Evolutionary conservation across 2,888 invertebrate genomes (phyloP), one percentile per base, ranked within the genome.

Genomic region (Galeopsomyia nigrocyanea): DNA sequence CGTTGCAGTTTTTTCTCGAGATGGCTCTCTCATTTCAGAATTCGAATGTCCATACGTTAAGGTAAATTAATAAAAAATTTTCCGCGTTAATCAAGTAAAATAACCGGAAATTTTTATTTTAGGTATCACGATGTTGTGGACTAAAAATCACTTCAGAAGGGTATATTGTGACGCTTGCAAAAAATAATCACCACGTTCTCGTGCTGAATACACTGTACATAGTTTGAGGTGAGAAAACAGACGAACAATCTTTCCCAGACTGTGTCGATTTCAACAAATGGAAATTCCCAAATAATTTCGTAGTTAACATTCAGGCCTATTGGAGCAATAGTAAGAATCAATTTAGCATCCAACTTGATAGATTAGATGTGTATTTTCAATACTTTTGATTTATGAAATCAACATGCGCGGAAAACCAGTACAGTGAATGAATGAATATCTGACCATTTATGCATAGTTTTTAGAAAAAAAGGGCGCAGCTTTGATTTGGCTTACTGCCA

Each of bases 111-210:
- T 74, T 76, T 71, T 58, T 60, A 9, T 56, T 87, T n/a, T 89
- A 98, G 95, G 98, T 98, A 78, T 97, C 97, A 78, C 95, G 98
- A 83, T 98, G 98, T 90, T 98, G 98, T 87, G 98, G 98, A 77
- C 90, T 98, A 84, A 98, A 98, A 90, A 97, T 98, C 83, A 98
- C 98, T 71, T 95, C 96, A 21, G 97, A 98, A 88, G 98, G 98
- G 80, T 97, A 96, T 88, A 95, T 98, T 82, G 95, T 96, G 80
- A 96, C 98, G 78, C 89, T 98, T 89, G 98, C 98, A 87, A 98
- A 98, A 90, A 98, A 98, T 90, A 98, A 98, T 90, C 98, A 98
- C 89, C 97, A 98, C 88, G 98, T 98, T 84, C 92, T 98, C 88
- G 96, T 98, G 87, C 91, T 98, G 88, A 95, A 96, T 90, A 96